Base-by-base conservation (phyloP, 2,888 invertebrate species). In the Aporophyla lueneburgensis region DNA sequence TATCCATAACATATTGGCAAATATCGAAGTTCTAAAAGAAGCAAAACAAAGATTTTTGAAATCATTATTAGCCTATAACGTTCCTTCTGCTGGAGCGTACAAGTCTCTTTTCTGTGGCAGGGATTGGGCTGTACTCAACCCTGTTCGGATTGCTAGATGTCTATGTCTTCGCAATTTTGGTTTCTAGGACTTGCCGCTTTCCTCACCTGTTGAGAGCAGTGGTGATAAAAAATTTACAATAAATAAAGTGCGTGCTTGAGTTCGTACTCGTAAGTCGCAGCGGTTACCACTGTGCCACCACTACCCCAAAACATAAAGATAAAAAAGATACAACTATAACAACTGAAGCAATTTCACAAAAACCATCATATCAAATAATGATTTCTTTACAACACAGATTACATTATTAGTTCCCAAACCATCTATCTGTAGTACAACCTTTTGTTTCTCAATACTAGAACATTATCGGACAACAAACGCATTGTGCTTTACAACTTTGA, bases 401-500 rank as follows among this genome's bases (percentile, higher is more conserved):
- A 68, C 70, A 81, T 53, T 16, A 65, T 65, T 72, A 66, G 73
- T 80, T 73, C 49, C 19, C 74, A 80, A 71, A 19, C 10, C 46
- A 58, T 75, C 62, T 59, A 70, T 56, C 59, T 56, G 12, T 27
- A 58, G 33, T 43, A 71, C 69, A 72, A 40, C 19, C 73, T 53
- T 63, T 77, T 70, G 70, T 83, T 83, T 74, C 84, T 61, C 84
- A 83, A 83, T 61, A 56, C 19, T 54, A 70, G 12, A 68, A 78
- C 19, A 73, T 59, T 73, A 76, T 73, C 62, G 63, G 21, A 87
- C 88, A 87, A 80, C 76, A 85, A 80, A 76, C 67, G 62, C 71
- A 82, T 86, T 87, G 87, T 87, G 46, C 62, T 72, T 78, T 70
- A 65, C 43, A 71, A 73, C 46, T 53, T 62, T 49, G 88, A 86